Conservation (phyloP, 2,113 vertebrate genomes). For the Muscicapa adusta region DNA sequence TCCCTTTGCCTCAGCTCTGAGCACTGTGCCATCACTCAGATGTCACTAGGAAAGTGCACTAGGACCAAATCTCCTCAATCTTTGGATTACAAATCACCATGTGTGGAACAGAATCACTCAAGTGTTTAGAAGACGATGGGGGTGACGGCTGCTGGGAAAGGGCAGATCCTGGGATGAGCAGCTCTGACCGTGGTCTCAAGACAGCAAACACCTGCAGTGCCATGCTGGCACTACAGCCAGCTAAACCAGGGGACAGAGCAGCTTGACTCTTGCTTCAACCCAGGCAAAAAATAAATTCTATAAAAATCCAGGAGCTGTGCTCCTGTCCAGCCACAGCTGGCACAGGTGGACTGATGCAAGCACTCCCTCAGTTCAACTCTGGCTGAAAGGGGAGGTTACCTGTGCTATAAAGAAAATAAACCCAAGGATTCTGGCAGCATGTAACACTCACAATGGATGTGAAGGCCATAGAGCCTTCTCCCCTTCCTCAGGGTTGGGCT, state of each 20-base stretch:
- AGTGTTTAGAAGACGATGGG: not conserved
- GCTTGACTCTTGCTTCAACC: not conserved
- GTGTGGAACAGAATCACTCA: fast-evolving
- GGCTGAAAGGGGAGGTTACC: not conserved
- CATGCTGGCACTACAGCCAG: fast-evolving
- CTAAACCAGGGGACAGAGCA: not conserved
- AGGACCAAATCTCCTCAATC: not conserved
- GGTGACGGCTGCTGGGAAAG: not conserved
- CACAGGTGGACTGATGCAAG: not conserved
- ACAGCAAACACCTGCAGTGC: not conserved
- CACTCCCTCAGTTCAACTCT: not conserved
- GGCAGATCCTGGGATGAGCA: fast-evolving
- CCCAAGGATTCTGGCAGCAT: not conserved
- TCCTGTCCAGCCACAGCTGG: fast-evolving
- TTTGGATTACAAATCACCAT: not conserved
- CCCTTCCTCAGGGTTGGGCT: not conserved
- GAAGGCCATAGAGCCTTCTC: not conserved
- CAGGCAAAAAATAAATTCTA: not conserved
- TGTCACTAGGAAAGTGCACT: not conserved
- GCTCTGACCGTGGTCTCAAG: not conserved
- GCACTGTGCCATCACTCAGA: not conserved
- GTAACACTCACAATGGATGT: not conserved
- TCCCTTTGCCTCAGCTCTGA: not conserved
- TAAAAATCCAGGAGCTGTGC: not conserved
- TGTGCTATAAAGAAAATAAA: not conserved